Evolutionary conservation across 2,797 vertebrate genomes (phyloP).

Genomic region (Cuculus canorus): DNA sequence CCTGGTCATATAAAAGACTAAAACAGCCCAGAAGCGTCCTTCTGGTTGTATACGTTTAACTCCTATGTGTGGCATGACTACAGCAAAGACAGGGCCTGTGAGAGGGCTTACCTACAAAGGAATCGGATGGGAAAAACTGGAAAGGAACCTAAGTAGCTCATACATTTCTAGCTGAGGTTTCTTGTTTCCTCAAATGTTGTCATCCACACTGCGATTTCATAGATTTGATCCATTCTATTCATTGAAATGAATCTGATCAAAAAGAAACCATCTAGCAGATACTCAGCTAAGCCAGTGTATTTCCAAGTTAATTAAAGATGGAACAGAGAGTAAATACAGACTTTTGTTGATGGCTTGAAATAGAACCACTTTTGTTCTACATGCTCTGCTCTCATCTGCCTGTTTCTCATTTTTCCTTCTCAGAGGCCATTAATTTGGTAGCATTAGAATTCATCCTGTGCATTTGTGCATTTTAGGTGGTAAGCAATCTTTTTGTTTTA

Average conservation of each 20-base stretch:
- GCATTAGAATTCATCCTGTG: not conserved
- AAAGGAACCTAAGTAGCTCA: not conserved
- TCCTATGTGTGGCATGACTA: not conserved
- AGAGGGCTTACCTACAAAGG: not conserved
- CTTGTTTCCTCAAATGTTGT: not conserved
- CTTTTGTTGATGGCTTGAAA: not conserved
- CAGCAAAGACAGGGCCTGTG: not conserved
- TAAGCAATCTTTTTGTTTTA: not conserved
- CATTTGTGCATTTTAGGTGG: not conserved
- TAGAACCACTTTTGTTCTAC: not conserved
- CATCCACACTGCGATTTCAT: rapidly evolving
- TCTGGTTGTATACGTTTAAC: not conserved
- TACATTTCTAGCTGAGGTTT: not conserved
- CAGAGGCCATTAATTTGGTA: not conserved
- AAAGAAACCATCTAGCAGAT: not conserved
- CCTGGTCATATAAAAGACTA: not conserved
- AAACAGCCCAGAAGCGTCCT: not conserved
- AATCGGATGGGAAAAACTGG: not conserved
- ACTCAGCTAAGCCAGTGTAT: not conserved
- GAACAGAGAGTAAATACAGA: not conserved
- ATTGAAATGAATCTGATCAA: not conserved
- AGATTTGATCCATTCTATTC: not conserved
- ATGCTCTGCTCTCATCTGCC: not conserved
- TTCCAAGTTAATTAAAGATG: not conserved
- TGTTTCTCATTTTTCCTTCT: not conserved